Percentiles rank a stretch among this genome's conserved stretches.
Evolutionary conservation across 2,113 vertebrate species (phyloP).

Genomic region (Stegastes partitus): DNA sequence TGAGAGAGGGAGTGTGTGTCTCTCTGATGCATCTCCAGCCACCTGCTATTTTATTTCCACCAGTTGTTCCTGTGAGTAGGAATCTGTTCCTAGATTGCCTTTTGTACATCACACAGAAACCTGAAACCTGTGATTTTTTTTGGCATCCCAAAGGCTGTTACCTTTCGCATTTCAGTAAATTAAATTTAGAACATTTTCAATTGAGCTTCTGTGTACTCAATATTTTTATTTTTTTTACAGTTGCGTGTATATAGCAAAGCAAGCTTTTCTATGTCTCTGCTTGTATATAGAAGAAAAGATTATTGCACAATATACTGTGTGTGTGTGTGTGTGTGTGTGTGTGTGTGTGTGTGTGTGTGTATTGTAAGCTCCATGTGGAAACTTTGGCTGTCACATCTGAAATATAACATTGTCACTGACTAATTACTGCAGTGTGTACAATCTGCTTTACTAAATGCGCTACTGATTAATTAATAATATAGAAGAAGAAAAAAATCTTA

Average conservation of each 20-base stretch:
- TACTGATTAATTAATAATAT: neutral
- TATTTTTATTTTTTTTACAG: neutral
- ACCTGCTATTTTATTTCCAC: constrained; percentile 59
- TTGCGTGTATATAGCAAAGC: neutral
- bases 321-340: neutral
- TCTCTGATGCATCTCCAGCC: constrained; percentile 45
- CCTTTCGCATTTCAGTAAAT: constrained; percentile 1
- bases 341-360: neutral
- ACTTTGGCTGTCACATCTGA: neutral
- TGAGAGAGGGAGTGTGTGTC: neutral
- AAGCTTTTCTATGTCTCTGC: neutral
- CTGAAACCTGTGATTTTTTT: constrained; percentile 13
- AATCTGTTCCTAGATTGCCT: constrained; percentile 53
- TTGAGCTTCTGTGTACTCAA: neutral
- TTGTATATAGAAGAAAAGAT: neutral
- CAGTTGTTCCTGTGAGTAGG: constrained; percentile 56
- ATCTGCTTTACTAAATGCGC: neutral
- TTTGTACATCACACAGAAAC: constrained; percentile 3
- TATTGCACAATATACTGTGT: neutral
- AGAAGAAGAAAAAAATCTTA: neutral
- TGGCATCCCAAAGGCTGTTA: neutral
- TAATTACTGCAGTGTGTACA: neutral
- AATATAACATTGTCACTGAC: neutral
- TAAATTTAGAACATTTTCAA: neutral
- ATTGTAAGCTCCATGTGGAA: neutral